Conservation (phyloP, 53 echinoderm and acorn worm genomes). For the Holothuria leucospilota region DNA sequence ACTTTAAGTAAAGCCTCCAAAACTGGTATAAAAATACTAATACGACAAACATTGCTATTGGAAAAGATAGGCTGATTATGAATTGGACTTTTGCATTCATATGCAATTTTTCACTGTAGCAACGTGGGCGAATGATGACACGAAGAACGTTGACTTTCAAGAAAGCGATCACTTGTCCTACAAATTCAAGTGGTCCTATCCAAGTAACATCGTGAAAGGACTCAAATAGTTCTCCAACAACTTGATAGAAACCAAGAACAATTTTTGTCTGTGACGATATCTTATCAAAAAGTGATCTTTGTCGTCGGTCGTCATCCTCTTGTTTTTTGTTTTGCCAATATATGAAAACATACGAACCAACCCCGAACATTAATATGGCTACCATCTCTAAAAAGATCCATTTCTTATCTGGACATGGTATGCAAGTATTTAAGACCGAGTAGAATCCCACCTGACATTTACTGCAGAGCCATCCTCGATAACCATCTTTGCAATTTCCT, state of each 20-base stretch:
- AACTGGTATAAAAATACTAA: no score
- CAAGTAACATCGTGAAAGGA: slow-evolving; percentile 3
- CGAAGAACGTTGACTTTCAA: slow-evolving; percentile 13
- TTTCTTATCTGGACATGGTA: neutral
- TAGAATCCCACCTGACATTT: slow-evolving; percentile 17
- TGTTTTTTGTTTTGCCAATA: no score
- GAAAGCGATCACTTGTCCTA: neutral
- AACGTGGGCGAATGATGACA: neutral
- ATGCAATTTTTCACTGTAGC: neutral
- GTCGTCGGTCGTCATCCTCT: neutral
- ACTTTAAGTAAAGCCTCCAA: no score
- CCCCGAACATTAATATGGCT: no score
- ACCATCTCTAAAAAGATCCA: no score
- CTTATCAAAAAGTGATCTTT: neutral
- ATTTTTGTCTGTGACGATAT: slow-evolving; percentile 2
- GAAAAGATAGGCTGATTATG: neutral
- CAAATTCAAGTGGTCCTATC: neutral
- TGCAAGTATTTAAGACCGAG: neutral
- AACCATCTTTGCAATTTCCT: slow-evolving; percentile 8
- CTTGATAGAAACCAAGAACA: slow-evolving; percentile 16
- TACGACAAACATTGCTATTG: no score
- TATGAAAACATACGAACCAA: no score
- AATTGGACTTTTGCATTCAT: slow-evolving; percentile 1
- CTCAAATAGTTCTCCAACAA: slow-evolving; percentile 12
- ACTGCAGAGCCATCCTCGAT: slow-evolving; percentile 19